Conservation (phyloP, 2,113 vertebrate species). For the Phaethornis superciliosus region DNA sequence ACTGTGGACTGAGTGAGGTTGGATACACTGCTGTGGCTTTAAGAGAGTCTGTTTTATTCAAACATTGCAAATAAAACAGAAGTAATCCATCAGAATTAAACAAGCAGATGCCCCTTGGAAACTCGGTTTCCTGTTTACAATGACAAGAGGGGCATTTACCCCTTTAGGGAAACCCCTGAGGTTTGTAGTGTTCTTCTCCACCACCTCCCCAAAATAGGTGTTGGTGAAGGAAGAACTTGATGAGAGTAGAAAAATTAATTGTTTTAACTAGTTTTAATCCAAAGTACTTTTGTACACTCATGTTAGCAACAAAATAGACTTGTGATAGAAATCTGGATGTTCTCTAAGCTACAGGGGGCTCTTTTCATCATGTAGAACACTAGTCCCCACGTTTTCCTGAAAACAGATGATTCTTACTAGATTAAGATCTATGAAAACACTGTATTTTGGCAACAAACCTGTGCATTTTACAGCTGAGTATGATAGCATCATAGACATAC, state of each 20-base stretch:
- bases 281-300: accelerated
- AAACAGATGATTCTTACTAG: neutral
- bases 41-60: neutral
- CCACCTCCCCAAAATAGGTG: accelerated
- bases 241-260: neutral
- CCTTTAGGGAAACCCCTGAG: neutral
- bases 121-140: neutral
- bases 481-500: neutral
- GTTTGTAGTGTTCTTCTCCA: neutral
- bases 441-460: neutral
- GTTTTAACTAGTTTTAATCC: neutral
- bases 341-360: neutral
- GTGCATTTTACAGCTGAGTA: neutral
- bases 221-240: neutral
- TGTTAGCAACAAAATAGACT: neutral
- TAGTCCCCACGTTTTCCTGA: neutral
- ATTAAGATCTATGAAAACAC: neutral
- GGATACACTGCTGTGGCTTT: neutral
- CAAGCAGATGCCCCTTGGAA: neutral
- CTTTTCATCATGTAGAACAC: neutral
- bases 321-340: neutral
- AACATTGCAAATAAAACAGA: neutral
- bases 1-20: neutral
- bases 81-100: neutral
- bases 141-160: neutral